A percentile compares a stretch with the other conserved stretches of the same genome.
Conservation (phyloP, 2,888 invertebrate species). For the Caenorhabditis angaria region DNA sequence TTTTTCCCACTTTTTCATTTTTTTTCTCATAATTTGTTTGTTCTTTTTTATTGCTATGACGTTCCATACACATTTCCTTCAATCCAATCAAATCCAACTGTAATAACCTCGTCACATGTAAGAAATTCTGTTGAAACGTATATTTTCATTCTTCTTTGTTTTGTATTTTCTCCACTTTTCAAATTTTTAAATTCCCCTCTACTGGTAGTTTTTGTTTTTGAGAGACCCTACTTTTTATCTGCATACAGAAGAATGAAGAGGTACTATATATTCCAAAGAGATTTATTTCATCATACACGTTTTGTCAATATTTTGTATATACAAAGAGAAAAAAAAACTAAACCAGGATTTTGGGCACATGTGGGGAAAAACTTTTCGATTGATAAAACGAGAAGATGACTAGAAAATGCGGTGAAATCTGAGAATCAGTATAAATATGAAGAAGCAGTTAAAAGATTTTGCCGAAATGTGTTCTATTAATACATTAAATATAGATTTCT, state of each 20-base stretch:
- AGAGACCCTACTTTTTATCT: constrained; percentile 6
- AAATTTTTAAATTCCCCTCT: neutral
- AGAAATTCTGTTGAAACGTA: constrained; percentile 16
- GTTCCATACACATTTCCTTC: neutral
- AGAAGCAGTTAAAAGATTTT: constrained; percentile 7
- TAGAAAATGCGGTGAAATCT: constrained; percentile 26
- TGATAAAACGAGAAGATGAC: constrained; percentile 12
- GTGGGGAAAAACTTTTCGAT: neutral
- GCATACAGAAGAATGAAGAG: constrained; percentile 18
- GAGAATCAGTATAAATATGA: neutral
- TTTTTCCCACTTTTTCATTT: constrained; percentile 12
- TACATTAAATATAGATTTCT: neutral
- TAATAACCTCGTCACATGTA: constrained; percentile 10
- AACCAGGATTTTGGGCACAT: constrained; percentile 2
- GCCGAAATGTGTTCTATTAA: neutral
- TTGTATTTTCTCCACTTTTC: constrained; percentile 8
- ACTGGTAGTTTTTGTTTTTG: constrained; percentile 5
- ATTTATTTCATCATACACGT: neutral
- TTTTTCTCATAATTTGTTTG: neutral
- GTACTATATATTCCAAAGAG: neutral
- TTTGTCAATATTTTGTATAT: neutral
- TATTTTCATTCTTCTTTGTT: constrained; percentile 5
- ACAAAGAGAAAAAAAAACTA: constrained; percentile 16
- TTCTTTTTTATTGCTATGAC: neutral
- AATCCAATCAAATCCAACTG: neutral